Percentiles rank a stretch among this genome's conserved stretches.
Evolutionary conservation across 2,888 invertebrate genomes (phyloP).

Genomic region (Antitype chi): DNA sequence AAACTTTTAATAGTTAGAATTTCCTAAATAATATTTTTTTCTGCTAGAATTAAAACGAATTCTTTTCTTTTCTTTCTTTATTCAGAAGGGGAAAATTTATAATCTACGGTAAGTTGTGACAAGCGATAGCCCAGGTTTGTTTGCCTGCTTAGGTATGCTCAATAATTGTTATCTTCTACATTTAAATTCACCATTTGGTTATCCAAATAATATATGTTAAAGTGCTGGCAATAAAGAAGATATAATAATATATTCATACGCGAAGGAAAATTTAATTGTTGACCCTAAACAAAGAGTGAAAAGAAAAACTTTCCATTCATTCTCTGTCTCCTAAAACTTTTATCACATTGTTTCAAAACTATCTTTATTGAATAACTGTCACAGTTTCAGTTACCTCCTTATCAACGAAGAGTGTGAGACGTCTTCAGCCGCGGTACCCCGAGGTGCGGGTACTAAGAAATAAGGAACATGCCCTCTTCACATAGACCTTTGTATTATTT

Average conservation of each 20-base stretch:
- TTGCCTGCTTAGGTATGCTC: not conserved
- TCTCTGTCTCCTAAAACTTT: not conserved
- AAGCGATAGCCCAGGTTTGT: not conserved
- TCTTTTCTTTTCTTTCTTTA: no score
- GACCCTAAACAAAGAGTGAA: not conserved
- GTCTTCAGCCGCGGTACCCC: conserved; percentile 77
- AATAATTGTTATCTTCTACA: not conserved
- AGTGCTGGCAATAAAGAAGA: not conserved
- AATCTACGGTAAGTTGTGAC: not conserved
- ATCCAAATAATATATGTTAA: not conserved
- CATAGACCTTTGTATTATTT: conserved; percentile 53
- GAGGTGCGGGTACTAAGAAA: conserved; percentile 84
- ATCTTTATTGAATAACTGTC: not conserved
- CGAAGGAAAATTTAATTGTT: not conserved
- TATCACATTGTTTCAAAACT: not conserved
- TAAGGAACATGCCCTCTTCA: conserved; percentile 75
- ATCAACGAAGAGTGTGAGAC: conserved; percentile 53
- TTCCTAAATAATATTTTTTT: not conserved
- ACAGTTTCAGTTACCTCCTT: conserved; percentile 40
- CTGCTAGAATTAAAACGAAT: not conserved
- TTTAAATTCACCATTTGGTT: no score
- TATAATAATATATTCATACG: not conserved
- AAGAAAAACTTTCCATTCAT: rapidly evolving
- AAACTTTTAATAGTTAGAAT: not conserved
- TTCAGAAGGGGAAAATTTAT: not conserved